Evolutionary conservation across 2,113 vertebrate species (phyloP).

Genomic region (Odontesthes bonariensis): DNA sequence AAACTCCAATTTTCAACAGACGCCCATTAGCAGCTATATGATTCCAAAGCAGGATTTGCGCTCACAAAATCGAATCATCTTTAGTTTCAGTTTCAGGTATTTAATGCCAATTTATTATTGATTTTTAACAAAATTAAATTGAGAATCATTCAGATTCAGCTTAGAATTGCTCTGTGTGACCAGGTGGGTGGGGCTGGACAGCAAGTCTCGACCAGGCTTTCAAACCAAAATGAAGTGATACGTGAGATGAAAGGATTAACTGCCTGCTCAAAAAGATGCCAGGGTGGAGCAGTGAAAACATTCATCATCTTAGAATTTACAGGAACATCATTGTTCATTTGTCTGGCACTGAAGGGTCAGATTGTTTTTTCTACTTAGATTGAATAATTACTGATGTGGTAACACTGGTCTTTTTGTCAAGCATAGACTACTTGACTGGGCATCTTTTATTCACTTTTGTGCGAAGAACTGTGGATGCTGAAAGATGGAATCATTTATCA

Average conservation of each 20-base stretch:
- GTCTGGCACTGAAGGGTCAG: background rate
- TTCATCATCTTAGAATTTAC: background rate
- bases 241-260: conserved; percentile 60
- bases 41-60: too few relatives aligned
- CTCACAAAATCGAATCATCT: background rate
- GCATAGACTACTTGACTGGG: background rate
- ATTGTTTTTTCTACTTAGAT: background rate
- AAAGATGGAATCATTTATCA: background rate
- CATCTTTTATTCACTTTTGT: background rate
- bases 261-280: conserved; percentile 29
- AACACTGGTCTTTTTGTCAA: background rate
- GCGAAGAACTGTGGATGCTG: too few relatives aligned
- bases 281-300: conserved; percentile 44
- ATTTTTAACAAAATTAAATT: conserved; percentile 43
- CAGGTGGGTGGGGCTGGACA: conserved; percentile 27
- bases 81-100: background rate
- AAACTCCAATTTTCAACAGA: too few relatives aligned
- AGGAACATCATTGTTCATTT: background rate
- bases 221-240: conserved; percentile 43
- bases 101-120: conserved; percentile 18
- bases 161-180: conserved; percentile 23
- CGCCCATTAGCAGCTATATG: too few relatives aligned
- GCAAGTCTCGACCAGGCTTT: background rate
- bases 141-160: conserved; percentile 30
- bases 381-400: background rate